Evolutionary conservation across 2,113 vertebrate genomes (phyloP), one percentile per base, ranked within the genome.

Genomic region (Callospermophilus lateralis): DNA sequence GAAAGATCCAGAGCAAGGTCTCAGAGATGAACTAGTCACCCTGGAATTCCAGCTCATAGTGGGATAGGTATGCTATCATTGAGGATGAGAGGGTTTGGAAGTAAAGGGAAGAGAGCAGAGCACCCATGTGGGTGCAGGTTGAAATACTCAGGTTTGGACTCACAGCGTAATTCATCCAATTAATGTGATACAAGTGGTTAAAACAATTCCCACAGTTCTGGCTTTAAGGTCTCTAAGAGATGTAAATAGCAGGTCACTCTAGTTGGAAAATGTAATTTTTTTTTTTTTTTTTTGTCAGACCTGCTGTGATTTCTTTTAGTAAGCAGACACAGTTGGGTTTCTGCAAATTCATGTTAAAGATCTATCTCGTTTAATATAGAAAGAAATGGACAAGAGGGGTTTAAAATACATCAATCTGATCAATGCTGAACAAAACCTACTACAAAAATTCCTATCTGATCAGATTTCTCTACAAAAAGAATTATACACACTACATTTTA

Each of bases 401-500:
- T 85, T 73, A 94, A 96, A 55, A 34, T 58, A 63, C 16, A 73
- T 53, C 6, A 16, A n/a, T 74, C 48, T 84, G 76, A 83, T 89
- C 78, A 83, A 39, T 83, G 58, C 42, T 74, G 13, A 90, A 96
- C 32, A 90, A 92, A 86, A 92, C 45, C 61, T 39, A n/a, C 26
- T 67, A 32, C 8, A 79, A 86, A 73, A 84, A 53, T 58, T 90
- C 8, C 30, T 67, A 91, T 48, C 19, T 81, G 45, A 53, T 93
- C 4, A 83, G 80, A 80, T 70, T 94, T 96, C 65, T 81, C 39
- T 74, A 37, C 61, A 37, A 96, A 80, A 93, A 68, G 74, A 91
- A 30, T 30, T 67, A 89, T 95, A 96, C 83, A 58, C 4, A 86
- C 89, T 95, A 73, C 20, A 32, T 94, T 97, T 94, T 93, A 97